These are phyloP conservation scores for Hemibagrus guttatus DNA, from an alignment of 2,797 vertebrate species.

Conservation along the genomic window DNA sequence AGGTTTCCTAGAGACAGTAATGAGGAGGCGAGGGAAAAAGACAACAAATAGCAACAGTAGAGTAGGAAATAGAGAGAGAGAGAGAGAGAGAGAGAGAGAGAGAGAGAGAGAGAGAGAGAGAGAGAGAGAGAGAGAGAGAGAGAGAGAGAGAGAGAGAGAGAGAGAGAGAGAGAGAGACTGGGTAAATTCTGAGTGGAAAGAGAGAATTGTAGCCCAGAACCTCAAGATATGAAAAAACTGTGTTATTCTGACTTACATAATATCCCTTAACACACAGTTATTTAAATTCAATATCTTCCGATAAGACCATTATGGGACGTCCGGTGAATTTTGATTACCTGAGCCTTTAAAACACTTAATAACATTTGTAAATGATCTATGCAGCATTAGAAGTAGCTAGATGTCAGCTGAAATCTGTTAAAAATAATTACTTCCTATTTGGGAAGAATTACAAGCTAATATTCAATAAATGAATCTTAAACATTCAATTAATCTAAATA, in stretches of 20 bases:
- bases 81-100: background rate
- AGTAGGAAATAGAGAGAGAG: background rate
- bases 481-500: background rate
- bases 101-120: background rate
- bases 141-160: background rate
- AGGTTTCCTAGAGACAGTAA: constrained; percentile 28
- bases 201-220: background rate
- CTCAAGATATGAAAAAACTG: background rate
- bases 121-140: background rate
- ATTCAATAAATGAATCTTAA: background rate
- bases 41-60: background rate
- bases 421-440: background rate
- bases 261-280: background rate
- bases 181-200: background rate
- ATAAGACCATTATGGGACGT: background rate
- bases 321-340: background rate
- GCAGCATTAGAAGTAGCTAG: background rate
- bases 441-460: background rate
- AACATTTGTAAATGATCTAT: background rate
- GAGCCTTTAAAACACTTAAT: background rate
- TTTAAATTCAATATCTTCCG: background rate
- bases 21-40: constrained; percentile 10
- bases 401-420: background rate
- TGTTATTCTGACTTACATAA: background rate
- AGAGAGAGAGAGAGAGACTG: background rate